phyloP scores from a whole-genome alignment of 2,113 vertebrate species.

The Lophius piscatorius region DNA sequence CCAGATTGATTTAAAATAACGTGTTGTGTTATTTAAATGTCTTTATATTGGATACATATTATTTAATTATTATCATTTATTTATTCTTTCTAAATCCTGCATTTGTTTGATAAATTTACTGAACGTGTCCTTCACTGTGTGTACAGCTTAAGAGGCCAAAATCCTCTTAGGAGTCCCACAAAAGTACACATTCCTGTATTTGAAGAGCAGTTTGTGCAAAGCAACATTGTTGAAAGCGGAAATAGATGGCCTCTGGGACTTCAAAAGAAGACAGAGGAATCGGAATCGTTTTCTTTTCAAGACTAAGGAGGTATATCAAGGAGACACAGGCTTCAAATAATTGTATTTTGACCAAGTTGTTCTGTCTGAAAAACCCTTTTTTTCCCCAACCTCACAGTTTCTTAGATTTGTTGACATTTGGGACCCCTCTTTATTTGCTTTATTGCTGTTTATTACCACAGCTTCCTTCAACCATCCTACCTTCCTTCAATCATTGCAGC shows the following conservation, averaged over 20 bases:
- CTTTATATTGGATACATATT: neutral
- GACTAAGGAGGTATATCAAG: slow-evolving; percentile 48
- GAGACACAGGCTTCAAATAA: slow-evolving; percentile 59
- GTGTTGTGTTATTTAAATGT: too few species aligned
- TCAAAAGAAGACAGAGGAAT: slow-evolving; percentile 51
- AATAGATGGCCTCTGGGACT: slow-evolving; percentile 68
- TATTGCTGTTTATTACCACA: slow-evolving; percentile 19
- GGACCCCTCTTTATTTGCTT: slow-evolving; percentile 5
- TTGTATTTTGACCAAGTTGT: slow-evolving; percentile 28
- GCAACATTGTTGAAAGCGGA: slow-evolving; percentile 66
- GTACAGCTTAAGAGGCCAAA: slow-evolving; percentile 37
- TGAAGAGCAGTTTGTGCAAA: slow-evolving; percentile 55
- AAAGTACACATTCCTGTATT: slow-evolving; percentile 55
- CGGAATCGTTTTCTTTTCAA: slow-evolving; percentile 39
- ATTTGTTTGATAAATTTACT: slow-evolving; percentile 1
- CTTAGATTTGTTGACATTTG: slow-evolving; percentile 21
- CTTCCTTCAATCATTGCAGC: slow-evolving; percentile 4
- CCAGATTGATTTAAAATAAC: too few species aligned
- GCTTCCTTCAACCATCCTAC: neutral
- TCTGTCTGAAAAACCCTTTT: slow-evolving; percentile 38
- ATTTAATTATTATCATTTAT: neutral
- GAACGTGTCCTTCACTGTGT: slow-evolving; percentile 28
- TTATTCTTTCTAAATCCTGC: too few species aligned
- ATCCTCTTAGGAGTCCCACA: slow-evolving; percentile 24
- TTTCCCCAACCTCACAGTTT: slow-evolving; percentile 40